phyloP scores from a whole-genome alignment of 2,888 invertebrate species.

The Apantesis nais region DNA sequence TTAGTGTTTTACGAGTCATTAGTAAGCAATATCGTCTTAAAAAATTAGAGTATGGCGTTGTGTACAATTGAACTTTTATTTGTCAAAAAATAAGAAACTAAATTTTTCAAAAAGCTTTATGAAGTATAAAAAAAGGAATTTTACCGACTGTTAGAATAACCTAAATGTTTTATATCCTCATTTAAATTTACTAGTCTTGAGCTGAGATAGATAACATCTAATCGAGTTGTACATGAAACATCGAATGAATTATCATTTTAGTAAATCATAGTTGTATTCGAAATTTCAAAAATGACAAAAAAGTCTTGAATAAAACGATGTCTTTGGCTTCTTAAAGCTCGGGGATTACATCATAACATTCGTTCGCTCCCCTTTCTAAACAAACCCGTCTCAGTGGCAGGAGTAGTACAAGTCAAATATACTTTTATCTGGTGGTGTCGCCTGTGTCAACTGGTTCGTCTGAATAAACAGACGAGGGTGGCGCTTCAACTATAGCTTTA shows the following conservation, averaged over 20 bases:
- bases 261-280: slow-evolving; percentile 2
- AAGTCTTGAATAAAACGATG: slow-evolving; percentile 12
- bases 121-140: neutral
- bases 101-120: neutral
- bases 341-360: slow-evolving; percentile 48
- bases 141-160: neutral
- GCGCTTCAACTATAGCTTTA: slow-evolving; percentile 68
- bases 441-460: slow-evolving; percentile 71
- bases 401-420: slow-evolving; percentile 76
- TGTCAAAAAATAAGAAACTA: slow-evolving; percentile 21
- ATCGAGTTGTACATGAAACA: neutral
- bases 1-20: slow-evolving; percentile 61
- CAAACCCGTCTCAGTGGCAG: slow-evolving; percentile 67
- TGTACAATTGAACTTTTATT: slow-evolving; percentile 28
- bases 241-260: slow-evolving; percentile 9
- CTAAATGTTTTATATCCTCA: neutral
- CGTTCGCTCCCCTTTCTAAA: slow-evolving; percentile 59
- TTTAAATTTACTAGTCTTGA: slow-evolving; percentile 29
- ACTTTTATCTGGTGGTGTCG: slow-evolving; percentile 77
- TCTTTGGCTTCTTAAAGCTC: slow-evolving; percentile 30
- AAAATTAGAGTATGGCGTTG: slow-evolving; percentile 25
- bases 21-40: slow-evolving; percentile 52
- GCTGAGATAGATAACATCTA: neutral
- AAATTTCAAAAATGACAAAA: slow-evolving; percentile 8
- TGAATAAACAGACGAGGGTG: slow-evolving; percentile 76